Evolutionary conservation across 2,113 vertebrate genomes (phyloP), one percentile per base, ranked within the genome.

Genomic region (Gulo gulo): DNA sequence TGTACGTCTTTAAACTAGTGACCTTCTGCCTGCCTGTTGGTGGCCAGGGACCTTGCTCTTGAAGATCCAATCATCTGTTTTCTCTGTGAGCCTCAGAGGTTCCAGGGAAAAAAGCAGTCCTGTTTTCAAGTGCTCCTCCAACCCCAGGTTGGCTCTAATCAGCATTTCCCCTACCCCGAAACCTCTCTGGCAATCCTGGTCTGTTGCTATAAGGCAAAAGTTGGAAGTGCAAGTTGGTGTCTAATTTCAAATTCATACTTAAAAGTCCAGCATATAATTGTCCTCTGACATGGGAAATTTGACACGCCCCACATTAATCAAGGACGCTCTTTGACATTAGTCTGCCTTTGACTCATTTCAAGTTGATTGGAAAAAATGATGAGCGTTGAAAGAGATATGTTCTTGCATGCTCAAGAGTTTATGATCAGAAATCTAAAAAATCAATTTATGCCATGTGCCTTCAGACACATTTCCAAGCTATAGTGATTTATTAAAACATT

Each of bases 361-460:
- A n/a, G 79, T 80, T 85, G 61, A 94, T 87, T 59, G 83, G 76
- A 59, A 87, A 84, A 92, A 88, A 31, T 50, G 71, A 73, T 69
- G 59, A 76, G 31, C 47, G 20, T 55, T 88, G 59, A 82, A 88
- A 81, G 73, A 55, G 61, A 50, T 24, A 69, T 24, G 4, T 52
- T 80, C 47, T 91, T 94, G 36, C 0, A 31, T 52, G 15, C 50
- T 81, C 29, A 61, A 80, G 31, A 74, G 24, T 63, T 96, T 50
- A 69, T 95, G 78, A 74, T 91, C 93, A 96, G 87, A 94, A 97
- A 91, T 83, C 87, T 93, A 74, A 94, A 98, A 87, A 91, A 91
- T 88, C 73, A 61, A 11, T 94, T 65, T 74, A 50, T 83, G 78
- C 15, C 55, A 34, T 85, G 23, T 36, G 14, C 92, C 81, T 90